Conservation (phyloP, 2,113 vertebrate genomes). For the Rhabdomys dilectus region DNA sequence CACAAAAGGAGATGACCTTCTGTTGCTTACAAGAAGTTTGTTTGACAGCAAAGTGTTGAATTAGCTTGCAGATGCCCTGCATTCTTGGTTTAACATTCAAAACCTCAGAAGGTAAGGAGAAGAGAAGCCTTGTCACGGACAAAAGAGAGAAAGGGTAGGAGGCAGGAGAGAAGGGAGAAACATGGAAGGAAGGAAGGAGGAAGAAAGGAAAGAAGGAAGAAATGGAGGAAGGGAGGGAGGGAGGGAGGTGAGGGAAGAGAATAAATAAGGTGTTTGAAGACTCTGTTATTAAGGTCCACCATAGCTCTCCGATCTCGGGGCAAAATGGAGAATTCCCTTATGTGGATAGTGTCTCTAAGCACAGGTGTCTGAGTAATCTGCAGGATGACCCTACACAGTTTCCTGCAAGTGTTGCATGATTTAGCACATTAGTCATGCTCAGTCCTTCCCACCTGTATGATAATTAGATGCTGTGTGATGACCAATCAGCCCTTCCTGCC, state of each 20-base stretch:
- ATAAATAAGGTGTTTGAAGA: not conserved
- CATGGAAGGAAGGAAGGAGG: no score
- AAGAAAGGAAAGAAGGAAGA: not conserved
- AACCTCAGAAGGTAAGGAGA: not conserved
- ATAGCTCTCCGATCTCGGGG: no score
- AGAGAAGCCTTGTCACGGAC: not conserved
- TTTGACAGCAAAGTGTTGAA: not conserved
- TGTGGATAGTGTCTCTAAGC: no score
- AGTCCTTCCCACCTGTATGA: no score
- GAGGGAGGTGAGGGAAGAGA: not conserved
- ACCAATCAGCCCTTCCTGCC: no score
- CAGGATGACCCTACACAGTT: no score
- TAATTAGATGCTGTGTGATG: no score
- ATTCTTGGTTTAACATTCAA: constrained; percentile 13
- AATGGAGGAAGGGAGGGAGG: not conserved
- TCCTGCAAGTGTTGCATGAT: no score
- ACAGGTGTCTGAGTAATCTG: no score
- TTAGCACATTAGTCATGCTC: no score
- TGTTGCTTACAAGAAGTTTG: not conserved
- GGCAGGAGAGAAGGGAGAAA: not conserved
- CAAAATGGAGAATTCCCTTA: no score
- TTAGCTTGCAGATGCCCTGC: not conserved
- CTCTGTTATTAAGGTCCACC: no score
- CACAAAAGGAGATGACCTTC: not conserved
- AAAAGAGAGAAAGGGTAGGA: not conserved